Conservation (phyloP, 2,113 vertebrate genomes). For the Fregata magnificens region DNA sequence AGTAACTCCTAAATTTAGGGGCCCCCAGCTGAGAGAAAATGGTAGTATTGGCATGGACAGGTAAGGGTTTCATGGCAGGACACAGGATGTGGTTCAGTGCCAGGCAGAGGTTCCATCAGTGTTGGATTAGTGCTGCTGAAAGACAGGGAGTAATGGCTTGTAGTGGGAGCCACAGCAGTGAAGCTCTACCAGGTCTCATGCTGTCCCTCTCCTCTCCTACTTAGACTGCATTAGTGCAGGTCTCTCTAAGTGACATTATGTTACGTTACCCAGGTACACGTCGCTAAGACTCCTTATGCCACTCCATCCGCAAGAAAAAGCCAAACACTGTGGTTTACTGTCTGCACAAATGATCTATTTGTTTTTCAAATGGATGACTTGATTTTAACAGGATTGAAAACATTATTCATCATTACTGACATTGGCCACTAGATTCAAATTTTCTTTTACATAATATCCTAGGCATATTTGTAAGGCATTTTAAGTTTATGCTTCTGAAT, state of each 20-base stretch:
- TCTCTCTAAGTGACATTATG: background rate
- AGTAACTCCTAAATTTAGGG: background rate
- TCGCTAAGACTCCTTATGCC: background rate
- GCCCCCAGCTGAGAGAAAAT: background rate
- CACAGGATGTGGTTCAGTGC: background rate
- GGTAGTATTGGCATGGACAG: background rate
- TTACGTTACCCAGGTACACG: background rate
- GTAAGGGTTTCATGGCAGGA: background rate
- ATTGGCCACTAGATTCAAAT: background rate
- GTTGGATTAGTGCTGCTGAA: background rate
- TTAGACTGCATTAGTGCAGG: background rate
- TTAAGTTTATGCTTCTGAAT: background rate
- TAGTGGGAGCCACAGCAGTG: background rate
- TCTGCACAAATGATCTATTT: background rate
- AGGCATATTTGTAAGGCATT: background rate
- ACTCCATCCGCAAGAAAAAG: background rate
- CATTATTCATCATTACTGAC: background rate
- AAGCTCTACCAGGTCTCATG: background rate
- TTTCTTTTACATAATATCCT: background rate
- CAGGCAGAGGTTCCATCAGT: background rate
- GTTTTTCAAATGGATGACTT: background rate
- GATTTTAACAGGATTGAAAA: background rate
- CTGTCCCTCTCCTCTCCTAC: background rate
- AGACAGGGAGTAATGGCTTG: background rate
- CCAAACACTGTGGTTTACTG: background rate